Evolutionary conservation across 2,113 vertebrate species (phyloP).

Genomic region (Panthera tigris): DNA sequence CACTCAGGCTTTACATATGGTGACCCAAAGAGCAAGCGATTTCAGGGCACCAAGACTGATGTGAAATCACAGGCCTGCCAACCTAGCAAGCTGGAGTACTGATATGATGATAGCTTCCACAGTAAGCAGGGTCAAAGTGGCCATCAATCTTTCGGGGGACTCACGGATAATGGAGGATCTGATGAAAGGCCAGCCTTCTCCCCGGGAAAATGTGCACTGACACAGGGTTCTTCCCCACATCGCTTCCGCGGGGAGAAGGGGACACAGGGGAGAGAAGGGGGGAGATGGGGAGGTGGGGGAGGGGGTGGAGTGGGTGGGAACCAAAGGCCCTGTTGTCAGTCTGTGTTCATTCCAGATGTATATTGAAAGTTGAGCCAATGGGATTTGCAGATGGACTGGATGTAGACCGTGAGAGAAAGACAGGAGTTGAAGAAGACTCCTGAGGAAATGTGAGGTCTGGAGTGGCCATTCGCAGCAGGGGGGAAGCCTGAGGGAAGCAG

Average conservation of each 20-base stretch:
- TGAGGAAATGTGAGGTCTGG: not conserved
- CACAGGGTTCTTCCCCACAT: not conserved
- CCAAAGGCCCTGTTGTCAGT: not conserved
- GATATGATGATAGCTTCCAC: not conserved
- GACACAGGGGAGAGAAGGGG: not conserved
- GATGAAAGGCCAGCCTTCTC: not conserved
- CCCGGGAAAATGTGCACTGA: not conserved
- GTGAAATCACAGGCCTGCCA: not conserved
- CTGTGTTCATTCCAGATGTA: not conserved
- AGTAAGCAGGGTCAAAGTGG: not conserved
- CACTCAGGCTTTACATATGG: not conserved
- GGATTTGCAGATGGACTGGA: not conserved
- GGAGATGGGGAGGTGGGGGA: not conserved
- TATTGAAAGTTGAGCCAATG: not conserved
- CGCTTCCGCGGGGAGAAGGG: not conserved
- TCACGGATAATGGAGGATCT: not conserved
- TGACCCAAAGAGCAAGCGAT: not conserved
- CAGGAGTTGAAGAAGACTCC: not conserved
- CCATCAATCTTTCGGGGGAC: not conserved
- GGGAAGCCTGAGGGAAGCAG: not conserved
- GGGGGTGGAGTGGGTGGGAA: not conserved
- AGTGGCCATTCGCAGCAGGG: not conserved
- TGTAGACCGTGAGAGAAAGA: not conserved
- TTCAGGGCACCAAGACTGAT: not conserved
- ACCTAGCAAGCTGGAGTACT: not conserved